These are phyloP conservation scores for Eupristina koningsbergeri DNA, from an alignment of 1,140 invertebrate genomes.

Conservation along the genomic window DNA sequence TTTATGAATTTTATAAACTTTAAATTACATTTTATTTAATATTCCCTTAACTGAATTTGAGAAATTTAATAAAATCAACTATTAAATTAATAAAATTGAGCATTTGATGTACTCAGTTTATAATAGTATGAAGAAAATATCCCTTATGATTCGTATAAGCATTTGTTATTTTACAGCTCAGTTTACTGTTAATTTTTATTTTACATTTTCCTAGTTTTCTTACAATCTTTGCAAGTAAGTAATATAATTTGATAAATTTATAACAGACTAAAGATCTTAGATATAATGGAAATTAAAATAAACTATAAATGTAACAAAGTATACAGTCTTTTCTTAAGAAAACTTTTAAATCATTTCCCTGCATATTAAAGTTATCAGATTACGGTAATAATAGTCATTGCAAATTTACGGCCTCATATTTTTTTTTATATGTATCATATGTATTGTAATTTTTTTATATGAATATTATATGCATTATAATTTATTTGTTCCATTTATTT, in stretches of 20 bases:
- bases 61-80: conserved; percentile 1
- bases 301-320: no score
- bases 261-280: neutral
- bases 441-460: no score
- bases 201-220: neutral
- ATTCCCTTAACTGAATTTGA: neutral
- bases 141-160: neutral
- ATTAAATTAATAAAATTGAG: neutral
- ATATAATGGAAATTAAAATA: neutral
- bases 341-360: neutral
- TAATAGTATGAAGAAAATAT: neutral
- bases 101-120: neutral
- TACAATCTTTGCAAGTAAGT: neutral
- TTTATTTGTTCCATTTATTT: no score
- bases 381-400: no score
- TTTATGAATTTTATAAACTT: neutral
- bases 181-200: neutral
- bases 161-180: neutral
- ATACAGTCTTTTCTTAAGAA: no score
- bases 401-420: no score
- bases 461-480: no score
- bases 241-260: neutral
- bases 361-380: neutral
- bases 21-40: neutral
- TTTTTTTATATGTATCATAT: no score